These are phyloP conservation scores for Anneissia japonica DNA, from an alignment of 35 echinoderm and acorn worm species.

Conservation along the genomic window DNA sequence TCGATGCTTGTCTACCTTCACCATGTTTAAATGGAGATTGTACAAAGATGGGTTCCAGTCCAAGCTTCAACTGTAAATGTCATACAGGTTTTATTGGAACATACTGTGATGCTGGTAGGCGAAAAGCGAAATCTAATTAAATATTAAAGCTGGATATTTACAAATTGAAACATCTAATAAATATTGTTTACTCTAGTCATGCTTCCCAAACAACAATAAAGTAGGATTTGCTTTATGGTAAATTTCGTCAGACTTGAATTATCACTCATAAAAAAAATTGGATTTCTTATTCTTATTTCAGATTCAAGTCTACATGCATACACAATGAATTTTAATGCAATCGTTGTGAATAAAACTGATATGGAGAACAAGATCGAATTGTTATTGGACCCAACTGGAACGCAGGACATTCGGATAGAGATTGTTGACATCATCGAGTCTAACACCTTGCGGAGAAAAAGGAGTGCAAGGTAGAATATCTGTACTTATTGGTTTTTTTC, in stretches of 20 bases:
- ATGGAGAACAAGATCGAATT: background rate
- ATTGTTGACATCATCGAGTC: background rate
- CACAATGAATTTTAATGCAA: background rate
- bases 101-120: background rate
- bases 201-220: no score
- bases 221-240: no score
- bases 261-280: no score
- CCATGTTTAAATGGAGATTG: background rate
- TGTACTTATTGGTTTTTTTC: no score
- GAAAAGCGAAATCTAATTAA: background rate
- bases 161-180: no score
- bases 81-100: background rate
- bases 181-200: no score
- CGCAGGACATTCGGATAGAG: background rate
- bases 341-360: background rate
- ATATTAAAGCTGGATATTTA: no score
- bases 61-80: background rate
- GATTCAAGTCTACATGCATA: background rate
- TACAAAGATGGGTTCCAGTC: background rate
- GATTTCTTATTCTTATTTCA: background rate
- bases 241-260: no score
- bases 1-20: background rate
- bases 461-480: background rate
- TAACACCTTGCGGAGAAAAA: background rate
- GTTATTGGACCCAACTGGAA: background rate